Percentiles rank a stretch among this genome's conserved stretches.
Evolutionary conservation across 2,113 vertebrate genomes (phyloP).

Genomic region (Sylvilagus bachmani): DNA sequence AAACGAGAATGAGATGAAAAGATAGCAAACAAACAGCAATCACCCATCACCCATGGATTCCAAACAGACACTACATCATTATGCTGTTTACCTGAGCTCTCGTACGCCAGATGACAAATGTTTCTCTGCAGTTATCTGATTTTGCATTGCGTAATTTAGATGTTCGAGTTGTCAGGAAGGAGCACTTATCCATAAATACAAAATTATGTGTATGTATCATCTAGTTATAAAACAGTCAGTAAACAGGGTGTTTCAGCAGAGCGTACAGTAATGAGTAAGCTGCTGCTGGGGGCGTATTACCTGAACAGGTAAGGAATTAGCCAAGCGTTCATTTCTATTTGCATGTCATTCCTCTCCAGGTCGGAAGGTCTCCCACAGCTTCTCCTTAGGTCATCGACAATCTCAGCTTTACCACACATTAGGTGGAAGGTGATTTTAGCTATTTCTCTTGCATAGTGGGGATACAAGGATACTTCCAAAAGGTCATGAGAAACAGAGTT

Average conservation of each 20-base stretch:
- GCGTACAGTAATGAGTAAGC: conserved; percentile 66
- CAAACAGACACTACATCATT: conserved; percentile 67
- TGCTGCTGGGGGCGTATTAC: conserved; percentile 50
- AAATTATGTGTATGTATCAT: conserved; percentile 73
- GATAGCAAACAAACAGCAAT: conserved; percentile 23
- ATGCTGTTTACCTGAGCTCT: conserved; percentile 70
- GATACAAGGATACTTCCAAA: not conserved
- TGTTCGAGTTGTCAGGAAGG: conserved; percentile 67
- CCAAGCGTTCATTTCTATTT: conserved; percentile 36
- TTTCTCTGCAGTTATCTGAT: conserved; percentile 78
- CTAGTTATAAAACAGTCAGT: conserved; percentile 70
- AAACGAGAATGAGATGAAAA: not conserved
- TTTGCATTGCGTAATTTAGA: conserved; percentile 71
- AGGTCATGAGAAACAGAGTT: no score
- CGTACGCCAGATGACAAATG: conserved; percentile 62
- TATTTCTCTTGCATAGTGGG: conserved; percentile 53
- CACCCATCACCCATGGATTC: conserved; percentile 54
- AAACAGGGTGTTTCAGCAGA: conserved; percentile 73
- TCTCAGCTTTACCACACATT: conserved; percentile 31
- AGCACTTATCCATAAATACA: conserved; percentile 77
- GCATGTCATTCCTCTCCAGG: conserved; percentile 67
- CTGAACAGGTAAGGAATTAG: conserved; percentile 60
- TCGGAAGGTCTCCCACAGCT: conserved; percentile 37
- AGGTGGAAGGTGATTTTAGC: conserved; percentile 9
- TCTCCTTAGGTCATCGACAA: conserved; percentile 38